Conservation (phyloP, 2,113 vertebrate genomes). For the Menura novaehollandiae region DNA sequence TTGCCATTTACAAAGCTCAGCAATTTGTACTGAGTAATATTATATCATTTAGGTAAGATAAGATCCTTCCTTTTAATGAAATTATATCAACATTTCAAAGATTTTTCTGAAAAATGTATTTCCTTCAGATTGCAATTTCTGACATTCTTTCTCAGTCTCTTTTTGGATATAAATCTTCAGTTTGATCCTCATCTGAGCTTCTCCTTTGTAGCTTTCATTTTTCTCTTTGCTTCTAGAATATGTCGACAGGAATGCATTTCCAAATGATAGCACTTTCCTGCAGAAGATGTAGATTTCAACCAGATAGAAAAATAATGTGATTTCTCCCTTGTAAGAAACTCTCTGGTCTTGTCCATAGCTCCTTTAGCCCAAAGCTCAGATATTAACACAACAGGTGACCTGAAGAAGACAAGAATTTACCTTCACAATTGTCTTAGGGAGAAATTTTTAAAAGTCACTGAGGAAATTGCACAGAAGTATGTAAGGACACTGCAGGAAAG, state of each 20-base stretch:
- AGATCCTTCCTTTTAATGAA: neutral
- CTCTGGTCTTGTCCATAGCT: neutral
- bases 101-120: neutral
- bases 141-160: neutral
- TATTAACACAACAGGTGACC: neutral
- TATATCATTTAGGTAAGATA: neutral
- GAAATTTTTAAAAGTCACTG: neutral
- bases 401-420: neutral
- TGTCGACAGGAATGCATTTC: neutral
- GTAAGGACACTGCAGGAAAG: neutral
- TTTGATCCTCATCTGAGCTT: neutral
- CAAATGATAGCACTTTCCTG: neutral
- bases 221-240: neutral
- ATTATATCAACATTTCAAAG: neutral
- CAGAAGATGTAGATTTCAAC: neutral
- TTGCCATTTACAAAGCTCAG: neutral
- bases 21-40: neutral
- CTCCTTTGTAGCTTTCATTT: neutral
- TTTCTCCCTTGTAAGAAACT: neutral
- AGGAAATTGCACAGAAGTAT: neutral
- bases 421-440: neutral
- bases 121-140: neutral
- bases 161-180: neutral
- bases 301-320: neutral
- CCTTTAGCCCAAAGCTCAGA: neutral